phyloP scores from a whole-genome alignment of 1,140 invertebrate species.

The Pseudachorutes palmiensis region DNA sequence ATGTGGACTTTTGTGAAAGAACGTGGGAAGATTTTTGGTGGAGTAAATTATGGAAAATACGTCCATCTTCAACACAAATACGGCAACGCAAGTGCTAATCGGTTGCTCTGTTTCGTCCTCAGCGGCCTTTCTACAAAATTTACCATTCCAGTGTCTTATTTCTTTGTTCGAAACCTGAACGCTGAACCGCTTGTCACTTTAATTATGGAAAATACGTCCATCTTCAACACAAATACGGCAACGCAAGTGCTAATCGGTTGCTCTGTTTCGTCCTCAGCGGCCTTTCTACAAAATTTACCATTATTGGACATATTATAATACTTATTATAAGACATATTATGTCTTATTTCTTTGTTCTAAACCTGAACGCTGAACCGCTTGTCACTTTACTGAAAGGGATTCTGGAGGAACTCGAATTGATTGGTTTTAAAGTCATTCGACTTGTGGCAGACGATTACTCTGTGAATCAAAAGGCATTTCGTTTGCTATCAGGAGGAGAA shows the following conservation, averaged over 20 bases:
- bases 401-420: background rate
- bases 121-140: background rate
- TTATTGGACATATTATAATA: too few relatives aligned
- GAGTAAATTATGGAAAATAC: background rate
- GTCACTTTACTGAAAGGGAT: background rate
- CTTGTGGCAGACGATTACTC: slow-evolving; percentile 20
- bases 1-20: background rate
- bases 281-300: background rate
- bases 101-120: background rate
- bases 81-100: background rate
- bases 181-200: background rate
- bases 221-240: background rate
- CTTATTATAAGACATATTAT: too few relatives aligned
- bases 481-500: background rate
- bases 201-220: background rate
- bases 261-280: background rate
- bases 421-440: slow-evolving; percentile 16
- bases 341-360: background rate
- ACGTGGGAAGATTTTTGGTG: background rate
- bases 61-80: background rate
- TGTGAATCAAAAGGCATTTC: slow-evolving; percentile 14
- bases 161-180: background rate
- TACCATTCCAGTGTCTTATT: background rate
- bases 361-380: background rate
- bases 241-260: background rate